Base-by-base conservation (phyloP, 2,888 invertebrate species). In the Cyclophora albipunctata region DNA sequence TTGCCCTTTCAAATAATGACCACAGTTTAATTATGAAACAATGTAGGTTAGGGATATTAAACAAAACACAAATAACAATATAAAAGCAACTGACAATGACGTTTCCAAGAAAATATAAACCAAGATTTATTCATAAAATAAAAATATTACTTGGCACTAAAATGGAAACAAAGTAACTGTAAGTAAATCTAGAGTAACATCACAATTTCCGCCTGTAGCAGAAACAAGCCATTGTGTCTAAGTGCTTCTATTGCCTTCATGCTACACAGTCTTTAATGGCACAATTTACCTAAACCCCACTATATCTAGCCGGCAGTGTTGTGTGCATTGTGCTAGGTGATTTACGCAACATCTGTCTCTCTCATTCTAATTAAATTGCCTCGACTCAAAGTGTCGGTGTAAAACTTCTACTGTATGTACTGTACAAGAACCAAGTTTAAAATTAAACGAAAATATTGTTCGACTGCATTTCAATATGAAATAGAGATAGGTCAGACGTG, bases 301-400 rank as follows among this genome's bases (percentile, higher is more conserved):
- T 54, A 58, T 57, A 62, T 57, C 51, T 47, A 54, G 45, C 47
- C 40, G 41, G 48, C 44, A 45, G 45, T 40, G 45, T 33, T 35
- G 51, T 47, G 54, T 53, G 50, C 48, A 60, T 59, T 61, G 59
- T 60, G 57, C 57, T 49, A 57, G 52, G 62, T 64, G 60, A 69
- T 68, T 72, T 66, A 66, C 55, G 55, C 55, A 59, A 51, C 59
- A 61, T 58, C 55, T 58, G 52, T 58, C 60, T 62, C 53, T 49
- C 46, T 50, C 57, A 54, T 59, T 58, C 60, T 67, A 67, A 71
- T 73, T 69, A 67, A 66, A 66, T 66, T 67, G 55, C 58, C 56
- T 61, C 53, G 55, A 45, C 20, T 20, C 20, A 20, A 20, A 20
- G 20, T 20, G 20, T 20, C 20, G 20, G 1, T 20, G 20, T 20